Evolutionary conservation across 2,113 vertebrate genomes (phyloP).

Genomic region (Leucoraja erinaceus): DNA sequence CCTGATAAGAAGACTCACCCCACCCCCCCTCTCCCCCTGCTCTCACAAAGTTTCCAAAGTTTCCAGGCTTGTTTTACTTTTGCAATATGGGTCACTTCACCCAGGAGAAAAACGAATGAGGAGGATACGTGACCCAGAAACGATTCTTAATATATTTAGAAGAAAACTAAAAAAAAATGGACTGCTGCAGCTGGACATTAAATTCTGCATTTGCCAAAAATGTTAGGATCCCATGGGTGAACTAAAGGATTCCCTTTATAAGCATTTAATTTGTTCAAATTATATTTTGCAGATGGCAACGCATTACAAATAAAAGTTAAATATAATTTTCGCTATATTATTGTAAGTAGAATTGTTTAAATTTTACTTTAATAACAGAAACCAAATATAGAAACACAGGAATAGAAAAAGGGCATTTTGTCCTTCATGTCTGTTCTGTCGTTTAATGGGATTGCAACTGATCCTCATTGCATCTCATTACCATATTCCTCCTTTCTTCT

Average conservation of each 20-base stretch:
- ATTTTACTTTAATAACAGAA: no score
- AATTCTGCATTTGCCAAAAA: no score
- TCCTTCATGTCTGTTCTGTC: no score
- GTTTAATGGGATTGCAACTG: no score
- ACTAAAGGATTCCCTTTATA: not conserved
- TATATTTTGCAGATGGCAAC: not conserved
- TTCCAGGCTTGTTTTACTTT: not conserved
- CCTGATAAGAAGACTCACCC: no score
- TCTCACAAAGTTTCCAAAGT: not conserved
- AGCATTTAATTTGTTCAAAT: not conserved
- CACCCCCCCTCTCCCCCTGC: not conserved
- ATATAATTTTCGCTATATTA: no score
- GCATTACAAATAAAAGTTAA: not conserved
- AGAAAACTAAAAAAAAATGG: not conserved
- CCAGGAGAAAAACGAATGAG: not conserved
- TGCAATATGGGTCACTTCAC: not conserved
- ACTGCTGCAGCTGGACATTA: not conserved
- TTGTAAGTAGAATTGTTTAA: no score
- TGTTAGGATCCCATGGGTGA: no score
- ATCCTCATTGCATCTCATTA: no score
- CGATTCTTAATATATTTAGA: not conserved
- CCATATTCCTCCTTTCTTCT: no score
- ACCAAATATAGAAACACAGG: no score
- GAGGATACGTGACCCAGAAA: not conserved
- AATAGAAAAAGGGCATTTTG: no score